Base-by-base conservation (phyloP, 2,113 vertebrate genomes). In the Salvelinus alpinus region DNA sequence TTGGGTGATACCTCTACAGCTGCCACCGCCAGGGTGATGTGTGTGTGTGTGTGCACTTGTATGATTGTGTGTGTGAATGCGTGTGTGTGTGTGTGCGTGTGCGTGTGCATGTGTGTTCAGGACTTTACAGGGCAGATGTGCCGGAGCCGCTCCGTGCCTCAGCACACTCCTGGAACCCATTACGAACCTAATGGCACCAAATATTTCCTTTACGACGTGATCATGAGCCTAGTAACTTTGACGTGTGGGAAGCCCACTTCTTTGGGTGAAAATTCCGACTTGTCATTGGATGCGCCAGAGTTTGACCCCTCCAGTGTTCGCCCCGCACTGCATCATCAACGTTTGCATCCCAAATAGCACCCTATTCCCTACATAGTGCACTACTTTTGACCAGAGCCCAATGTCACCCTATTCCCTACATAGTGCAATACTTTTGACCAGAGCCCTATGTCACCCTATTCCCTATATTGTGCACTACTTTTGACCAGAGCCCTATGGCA, bases 161-260 rank as follows among this genome's bases (percentile, higher is more conserved):
- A 73, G 24, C 62, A 64, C 59, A 54, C 48, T 51, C 12, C 48
- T 51, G 34, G 59, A 70, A 34, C 47, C 71, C 73, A 78, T 80
- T 78, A 76, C 76, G 31, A 14, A n/a, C n/a, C 44, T 73, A 80
- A 83, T 74, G 44, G 51, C 75, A 72, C 64, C 69, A 72, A 78
- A 70, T 44, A 44, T 77, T 80, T 75, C 71, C 75, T 79, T 79
- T 78, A 77, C 77, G 75, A 75, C 60, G 31, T 73, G 72, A 57
- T 57, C 5, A 57, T 16, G 59, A 67, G 79, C 31, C 79, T 54
- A 57, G 71, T 70, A 72, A 66, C 48, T 77, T 25, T 78, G 66
- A 77, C 34, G 27, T 54, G 60, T 22, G 54, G 38, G 44, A 73
- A 69, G 68, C 72, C 22, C 54, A 51, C 29, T 70, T 62, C 44